These are phyloP conservation scores for Drosophila bunnanda DNA, from an alignment of 2,888 invertebrate genomes.

Conservation along the genomic window DNA sequence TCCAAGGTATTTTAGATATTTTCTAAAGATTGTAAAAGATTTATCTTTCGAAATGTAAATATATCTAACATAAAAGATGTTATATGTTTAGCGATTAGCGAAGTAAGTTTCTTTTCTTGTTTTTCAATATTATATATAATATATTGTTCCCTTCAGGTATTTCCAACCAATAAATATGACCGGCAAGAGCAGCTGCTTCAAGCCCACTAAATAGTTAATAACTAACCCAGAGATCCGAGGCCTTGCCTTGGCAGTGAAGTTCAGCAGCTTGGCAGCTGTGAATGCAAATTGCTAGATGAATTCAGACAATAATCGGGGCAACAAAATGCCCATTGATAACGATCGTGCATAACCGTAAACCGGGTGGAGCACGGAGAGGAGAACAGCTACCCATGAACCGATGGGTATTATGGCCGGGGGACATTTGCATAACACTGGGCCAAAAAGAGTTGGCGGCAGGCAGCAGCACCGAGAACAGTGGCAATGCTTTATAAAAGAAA, in stretches of 20 bases:
- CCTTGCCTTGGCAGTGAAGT: slow-evolving; percentile 26
- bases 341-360: slow-evolving; percentile 55
- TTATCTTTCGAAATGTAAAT: too few species aligned
- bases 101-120: too few species aligned
- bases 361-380: slow-evolving; percentile 14
- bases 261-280: slow-evolving; percentile 37
- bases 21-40: not conserved
- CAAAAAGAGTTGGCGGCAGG: slow-evolving; percentile 63
- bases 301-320: slow-evolving; percentile 62
- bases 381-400: slow-evolving; percentile 38
- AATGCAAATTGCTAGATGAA: slow-evolving; percentile 32
- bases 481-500: slow-evolving; percentile 78
- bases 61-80: too few species aligned
- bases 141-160: not conserved
- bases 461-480: slow-evolving; percentile 59
- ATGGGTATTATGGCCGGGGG: slow-evolving; percentile 53
- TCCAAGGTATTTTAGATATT: not conserved
- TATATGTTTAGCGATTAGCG: too few species aligned
- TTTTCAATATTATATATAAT: too few species aligned
- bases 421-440: slow-evolving; percentile 75
- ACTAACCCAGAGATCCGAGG: slow-evolving; percentile 4
- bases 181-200: slow-evolving; percentile 17
- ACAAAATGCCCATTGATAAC: slow-evolving; percentile 52
- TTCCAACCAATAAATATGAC: not conserved
- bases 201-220: slow-evolving; percentile 3